Evolutionary conservation across 1,140 invertebrate species (phyloP).

Genomic region (Drosophila sp.): DNA sequence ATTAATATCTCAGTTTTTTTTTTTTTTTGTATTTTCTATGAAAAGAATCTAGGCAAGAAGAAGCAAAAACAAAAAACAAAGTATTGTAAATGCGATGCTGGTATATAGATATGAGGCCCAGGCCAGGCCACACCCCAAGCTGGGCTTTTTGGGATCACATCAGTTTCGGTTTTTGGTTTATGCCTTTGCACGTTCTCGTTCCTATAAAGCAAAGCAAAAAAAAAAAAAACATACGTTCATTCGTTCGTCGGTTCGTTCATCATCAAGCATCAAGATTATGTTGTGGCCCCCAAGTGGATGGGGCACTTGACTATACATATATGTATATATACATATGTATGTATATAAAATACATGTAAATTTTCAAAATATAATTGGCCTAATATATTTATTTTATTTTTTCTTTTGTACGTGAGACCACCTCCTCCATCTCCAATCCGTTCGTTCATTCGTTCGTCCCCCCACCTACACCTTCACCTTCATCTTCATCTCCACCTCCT

Average conservation of each 20-base stretch:
- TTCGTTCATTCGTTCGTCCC: not conserved
- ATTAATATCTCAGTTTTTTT: not conserved
- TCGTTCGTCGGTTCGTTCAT: conserved; percentile 19
- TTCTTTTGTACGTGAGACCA: conserved; percentile 42
- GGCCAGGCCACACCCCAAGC: conserved; percentile 24
- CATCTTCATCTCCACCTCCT: not conserved
- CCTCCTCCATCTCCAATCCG: not conserved
- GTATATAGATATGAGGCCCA: conserved; percentile 39
- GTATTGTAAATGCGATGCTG: conserved; percentile 45
- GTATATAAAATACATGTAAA: conserved; percentile 51
- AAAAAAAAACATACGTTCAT: not conserved
- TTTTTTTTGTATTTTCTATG: conserved; percentile 17
- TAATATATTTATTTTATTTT: conserved; percentile 64
- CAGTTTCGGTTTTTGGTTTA: conserved; percentile 36
- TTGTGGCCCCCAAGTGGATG: conserved; percentile 12
- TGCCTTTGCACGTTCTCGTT: conserved; percentile 63
- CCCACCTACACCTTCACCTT: not conserved
- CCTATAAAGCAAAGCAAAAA: not conserved
- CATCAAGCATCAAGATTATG: conserved; percentile 65
- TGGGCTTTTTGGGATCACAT: conserved; percentile 18
- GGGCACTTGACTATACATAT: conserved; percentile 50
- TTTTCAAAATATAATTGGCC: conserved; percentile 76
- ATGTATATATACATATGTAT: no score
- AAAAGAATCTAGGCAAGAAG: conserved; percentile 26
- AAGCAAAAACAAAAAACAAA: conserved; percentile 21